Percentiles rank a stretch among this genome's conserved stretches.
phyloP scores from a whole-genome alignment of 2,797 vertebrate genomes.

The Tolypeutes matacus region DNA sequence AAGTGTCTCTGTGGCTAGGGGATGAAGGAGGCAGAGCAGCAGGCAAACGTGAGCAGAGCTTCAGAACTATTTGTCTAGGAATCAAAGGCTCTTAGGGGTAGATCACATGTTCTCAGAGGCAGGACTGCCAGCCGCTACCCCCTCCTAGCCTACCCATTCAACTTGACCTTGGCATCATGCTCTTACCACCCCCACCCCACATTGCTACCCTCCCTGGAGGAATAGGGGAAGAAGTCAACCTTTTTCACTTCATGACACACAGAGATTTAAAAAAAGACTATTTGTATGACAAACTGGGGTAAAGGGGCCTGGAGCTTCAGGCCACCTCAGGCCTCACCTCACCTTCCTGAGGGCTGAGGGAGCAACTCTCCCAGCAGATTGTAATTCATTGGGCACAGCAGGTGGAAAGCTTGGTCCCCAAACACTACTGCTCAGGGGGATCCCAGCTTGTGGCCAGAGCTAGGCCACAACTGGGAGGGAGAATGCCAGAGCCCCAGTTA shows the following conservation, averaged over 20 bases:
- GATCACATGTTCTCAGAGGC: conserved; percentile 10
- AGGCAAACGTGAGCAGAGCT: background rate
- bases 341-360: background rate
- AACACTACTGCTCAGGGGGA: background rate
- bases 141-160: conserved; percentile 48
- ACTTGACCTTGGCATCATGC: background rate
- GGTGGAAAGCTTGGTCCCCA: conserved; percentile 7
- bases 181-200: no score
- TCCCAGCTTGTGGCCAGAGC: background rate
- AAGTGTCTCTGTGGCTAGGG: conserved; percentile 64
- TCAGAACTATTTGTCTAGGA: conserved; percentile 60
- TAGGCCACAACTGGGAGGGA: background rate
- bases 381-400: background rate
- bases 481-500: background rate
- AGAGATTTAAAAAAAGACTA: background rate
- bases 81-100: conserved; percentile 33
- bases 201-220: background rate
- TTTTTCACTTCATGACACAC: background rate
- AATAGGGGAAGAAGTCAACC: background rate
- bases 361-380: background rate
- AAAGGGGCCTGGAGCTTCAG: background rate
- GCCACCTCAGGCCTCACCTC: background rate
- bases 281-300: background rate
- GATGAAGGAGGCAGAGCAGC: background rate
- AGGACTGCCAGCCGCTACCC: background rate